Evolutionary conservation across 2,797 vertebrate genomes (phyloP).

Genomic region (Chrosomus eos): DNA sequence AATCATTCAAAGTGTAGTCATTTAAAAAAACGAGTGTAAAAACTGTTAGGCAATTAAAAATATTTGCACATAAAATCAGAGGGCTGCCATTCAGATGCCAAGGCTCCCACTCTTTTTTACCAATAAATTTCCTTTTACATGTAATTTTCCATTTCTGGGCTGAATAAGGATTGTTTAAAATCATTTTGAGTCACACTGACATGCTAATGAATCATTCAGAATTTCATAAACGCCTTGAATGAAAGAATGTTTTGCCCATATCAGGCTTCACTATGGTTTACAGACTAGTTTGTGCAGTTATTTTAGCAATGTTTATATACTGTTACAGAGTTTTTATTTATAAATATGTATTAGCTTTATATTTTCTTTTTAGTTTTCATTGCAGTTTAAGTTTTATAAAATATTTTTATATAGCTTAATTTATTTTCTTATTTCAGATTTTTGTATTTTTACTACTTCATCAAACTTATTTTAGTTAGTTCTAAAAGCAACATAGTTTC

Average conservation of each 20-base stretch:
- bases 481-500: not conserved
- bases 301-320: not conserved
- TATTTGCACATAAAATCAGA: not conserved
- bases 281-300: not conserved
- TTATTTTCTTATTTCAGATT: not conserved
- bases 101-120: not conserved
- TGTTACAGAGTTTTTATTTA: not conserved
- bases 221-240: not conserved
- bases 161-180: not conserved
- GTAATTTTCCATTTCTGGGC: not conserved
- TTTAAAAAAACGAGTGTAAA: slow-evolving; percentile 3
- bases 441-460: not conserved
- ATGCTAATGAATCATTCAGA: slow-evolving; percentile 3
- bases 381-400: too few species aligned
- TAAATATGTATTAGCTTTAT: not conserved
- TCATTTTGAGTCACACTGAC: not conserved
- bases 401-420: not conserved
- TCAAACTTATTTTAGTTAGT: not conserved
- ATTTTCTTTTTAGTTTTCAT: not conserved
- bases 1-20: not conserved
- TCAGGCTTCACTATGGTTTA: not conserved
- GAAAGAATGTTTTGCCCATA: not conserved
- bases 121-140: not conserved
- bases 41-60: not conserved
- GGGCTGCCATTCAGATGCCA: not conserved